Evolutionary conservation across 53 echinoderm and acorn worm species (phyloP).

Genomic region (Paracentrotus lividus): DNA sequence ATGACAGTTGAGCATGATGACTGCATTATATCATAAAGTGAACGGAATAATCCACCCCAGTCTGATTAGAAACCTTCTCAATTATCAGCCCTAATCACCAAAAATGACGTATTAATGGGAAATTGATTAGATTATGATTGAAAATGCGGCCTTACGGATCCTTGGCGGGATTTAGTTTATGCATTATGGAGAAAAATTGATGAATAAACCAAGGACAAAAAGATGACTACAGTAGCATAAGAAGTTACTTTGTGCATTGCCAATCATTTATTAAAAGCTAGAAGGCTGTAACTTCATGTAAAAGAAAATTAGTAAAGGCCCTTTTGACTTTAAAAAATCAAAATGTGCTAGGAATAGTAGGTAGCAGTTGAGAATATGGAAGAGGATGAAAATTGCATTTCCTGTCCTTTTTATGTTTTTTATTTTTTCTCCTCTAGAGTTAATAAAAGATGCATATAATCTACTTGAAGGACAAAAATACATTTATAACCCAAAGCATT

Average conservation of each 20-base stretch:
- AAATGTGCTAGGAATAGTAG: background rate
- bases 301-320: too few species aligned
- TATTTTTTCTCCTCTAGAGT: too few species aligned
- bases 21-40: background rate
- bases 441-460: too few species aligned
- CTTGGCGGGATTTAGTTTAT: background rate
- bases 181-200: slow-evolving; percentile 16
- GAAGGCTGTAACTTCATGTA: too few species aligned
- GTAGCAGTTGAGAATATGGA: background rate
- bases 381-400: background rate
- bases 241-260: background rate
- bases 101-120: slow-evolving; percentile 13
- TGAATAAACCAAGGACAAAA: background rate
- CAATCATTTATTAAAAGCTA: too few species aligned
- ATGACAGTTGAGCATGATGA: background rate
- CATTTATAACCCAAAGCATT: too few species aligned
- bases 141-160: background rate
- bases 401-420: too few species aligned
- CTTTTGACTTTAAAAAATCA: too few species aligned
- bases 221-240: background rate
- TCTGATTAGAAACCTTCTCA: background rate
- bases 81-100: background rate
- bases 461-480: background rate
- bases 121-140: slow-evolving; percentile 26
- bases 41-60: background rate